Evolutionary conservation across 2,797 vertebrate species (phyloP).

Genomic region (Arremon brunneinucha): DNA sequence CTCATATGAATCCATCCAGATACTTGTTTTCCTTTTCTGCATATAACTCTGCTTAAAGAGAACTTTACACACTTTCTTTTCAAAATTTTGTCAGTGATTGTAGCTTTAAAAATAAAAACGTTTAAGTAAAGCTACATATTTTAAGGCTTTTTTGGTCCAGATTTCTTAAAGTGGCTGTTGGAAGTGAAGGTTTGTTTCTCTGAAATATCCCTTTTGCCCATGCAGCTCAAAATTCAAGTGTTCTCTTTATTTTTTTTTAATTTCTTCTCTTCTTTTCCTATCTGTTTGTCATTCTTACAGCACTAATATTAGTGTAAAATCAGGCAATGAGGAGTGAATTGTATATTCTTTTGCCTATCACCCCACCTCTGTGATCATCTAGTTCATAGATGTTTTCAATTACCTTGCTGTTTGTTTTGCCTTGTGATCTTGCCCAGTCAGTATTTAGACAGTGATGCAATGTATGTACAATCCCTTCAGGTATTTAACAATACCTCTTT

Average conservation of each 20-base stretch:
- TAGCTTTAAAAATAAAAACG: background rate
- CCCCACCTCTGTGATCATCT: conserved; percentile 9
- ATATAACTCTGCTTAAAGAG: background rate
- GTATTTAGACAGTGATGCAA: conserved; percentile 45
- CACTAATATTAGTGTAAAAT: conserved; percentile 13
- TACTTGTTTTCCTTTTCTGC: background rate
- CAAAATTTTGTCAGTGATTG: background rate
- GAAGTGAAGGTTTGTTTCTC: background rate
- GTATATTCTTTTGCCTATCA: conserved; percentile 8
- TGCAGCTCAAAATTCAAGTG: background rate
- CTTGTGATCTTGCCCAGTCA: conserved; percentile 17
- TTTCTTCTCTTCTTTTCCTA: background rate
- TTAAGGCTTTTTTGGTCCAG: background rate
- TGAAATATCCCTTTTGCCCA: background rate
- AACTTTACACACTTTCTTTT: background rate
- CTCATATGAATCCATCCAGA: background rate
- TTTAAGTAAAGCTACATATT: background rate
- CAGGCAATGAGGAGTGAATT: background rate
- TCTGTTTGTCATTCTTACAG: background rate
- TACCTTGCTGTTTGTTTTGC: conserved; percentile 67
- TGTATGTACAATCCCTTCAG: background rate
- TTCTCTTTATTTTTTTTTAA: background rate
- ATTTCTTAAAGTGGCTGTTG: background rate
- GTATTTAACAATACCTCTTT: conserved; percentile 32
- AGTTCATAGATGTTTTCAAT: conserved; percentile 67